phyloP scores from a whole-genome alignment of 1,140 invertebrate genomes.

The Zaprionus inermis region DNA sequence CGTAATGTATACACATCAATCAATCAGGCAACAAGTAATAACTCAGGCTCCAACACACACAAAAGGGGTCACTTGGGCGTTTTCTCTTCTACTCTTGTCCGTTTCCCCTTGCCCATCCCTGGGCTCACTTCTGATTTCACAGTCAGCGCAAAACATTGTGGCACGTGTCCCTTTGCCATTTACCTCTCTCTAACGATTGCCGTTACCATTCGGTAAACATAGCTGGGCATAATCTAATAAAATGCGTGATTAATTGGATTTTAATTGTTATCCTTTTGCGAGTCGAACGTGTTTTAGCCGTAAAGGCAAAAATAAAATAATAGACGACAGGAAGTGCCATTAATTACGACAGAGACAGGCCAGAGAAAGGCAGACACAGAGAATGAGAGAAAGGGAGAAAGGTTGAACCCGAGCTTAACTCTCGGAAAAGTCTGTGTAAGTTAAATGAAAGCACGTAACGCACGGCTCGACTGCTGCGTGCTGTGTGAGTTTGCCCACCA shows the following conservation, averaged over 20 bases:
- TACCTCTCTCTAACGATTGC: slow-evolving; percentile 3
- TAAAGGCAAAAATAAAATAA: slow-evolving; percentile 63
- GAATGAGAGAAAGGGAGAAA: not conserved
- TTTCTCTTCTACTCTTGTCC: slow-evolving; percentile 23
- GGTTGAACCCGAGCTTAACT: slow-evolving; percentile 18
- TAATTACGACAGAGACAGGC: slow-evolving; percentile 58
- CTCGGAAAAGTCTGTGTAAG: slow-evolving; percentile 29
- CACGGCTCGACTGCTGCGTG: slow-evolving; percentile 44
- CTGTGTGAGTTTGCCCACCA: slow-evolving; percentile 13
- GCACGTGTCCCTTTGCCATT: slow-evolving; percentile 62
- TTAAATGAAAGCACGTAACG: slow-evolving; percentile 63
- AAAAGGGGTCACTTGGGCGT: slow-evolving; percentile 41
- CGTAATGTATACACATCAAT: slow-evolving; percentile 65
- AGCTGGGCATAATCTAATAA: slow-evolving; percentile 78
- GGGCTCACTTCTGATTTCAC: not conserved
- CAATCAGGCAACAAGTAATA: slow-evolving; percentile 77
- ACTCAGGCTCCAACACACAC: slow-evolving; percentile 53
- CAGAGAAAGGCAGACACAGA: not conserved
- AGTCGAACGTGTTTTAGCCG: slow-evolving; percentile 72
- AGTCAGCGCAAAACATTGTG: slow-evolving; percentile 25
- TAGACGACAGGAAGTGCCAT: slow-evolving; percentile 73
- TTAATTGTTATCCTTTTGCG: slow-evolving; percentile 79
- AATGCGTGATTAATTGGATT: slow-evolving; percentile 82
- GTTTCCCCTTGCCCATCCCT: not conserved
- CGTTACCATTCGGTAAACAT: slow-evolving; percentile 52